These are phyloP conservation scores for Drosophila sproati DNA, from an alignment of 1,140 invertebrate species.

Conservation along the genomic window DNA sequence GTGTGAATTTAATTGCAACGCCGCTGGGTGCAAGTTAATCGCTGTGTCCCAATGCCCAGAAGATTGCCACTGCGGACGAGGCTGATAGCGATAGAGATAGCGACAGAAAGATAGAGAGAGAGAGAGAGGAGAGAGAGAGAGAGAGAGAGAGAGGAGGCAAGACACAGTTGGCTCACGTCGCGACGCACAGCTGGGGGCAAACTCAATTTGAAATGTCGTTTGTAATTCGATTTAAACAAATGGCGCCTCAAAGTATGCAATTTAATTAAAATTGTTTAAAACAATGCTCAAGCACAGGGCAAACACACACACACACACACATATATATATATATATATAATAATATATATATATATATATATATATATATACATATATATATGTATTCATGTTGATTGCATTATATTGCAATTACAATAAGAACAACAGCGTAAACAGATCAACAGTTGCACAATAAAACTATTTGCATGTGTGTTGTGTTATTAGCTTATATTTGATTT, in stretches of 20 bases:
- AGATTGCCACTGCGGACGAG: neutral
- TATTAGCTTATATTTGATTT: conserved; percentile 74
- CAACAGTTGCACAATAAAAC: conserved; percentile 34
- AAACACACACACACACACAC: conserved; percentile 1
- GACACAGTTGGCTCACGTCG: neutral
- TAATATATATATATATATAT: conserved; percentile 58
- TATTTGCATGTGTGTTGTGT: conserved; percentile 18
- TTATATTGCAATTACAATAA: conserved; percentile 48
- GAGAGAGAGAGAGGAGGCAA: neutral
- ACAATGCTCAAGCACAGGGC: neutral
- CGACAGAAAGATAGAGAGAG: neutral
- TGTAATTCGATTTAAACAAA: conserved; percentile 71
- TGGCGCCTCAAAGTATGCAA: conserved; percentile 72
- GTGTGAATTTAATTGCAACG: conserved; percentile 19
- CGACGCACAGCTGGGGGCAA: conserved; percentile 21
- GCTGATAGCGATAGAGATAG: neutral
- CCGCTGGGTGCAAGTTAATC: conserved; percentile 39
- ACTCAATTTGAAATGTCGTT: conserved; percentile 59
- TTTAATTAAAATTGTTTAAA: conserved; percentile 70
- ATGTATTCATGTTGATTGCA: conserved; percentile 79
- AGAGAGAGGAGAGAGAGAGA: neutral
- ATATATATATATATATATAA: neutral
- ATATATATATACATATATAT: too few species aligned
- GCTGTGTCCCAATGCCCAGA: conserved; percentile 9
- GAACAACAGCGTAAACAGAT: conserved; percentile 30